These are phyloP conservation scores for Siphonodentalium dalli DNA, from an alignment of 2,888 invertebrate species.

Conservation along the genomic window DNA sequence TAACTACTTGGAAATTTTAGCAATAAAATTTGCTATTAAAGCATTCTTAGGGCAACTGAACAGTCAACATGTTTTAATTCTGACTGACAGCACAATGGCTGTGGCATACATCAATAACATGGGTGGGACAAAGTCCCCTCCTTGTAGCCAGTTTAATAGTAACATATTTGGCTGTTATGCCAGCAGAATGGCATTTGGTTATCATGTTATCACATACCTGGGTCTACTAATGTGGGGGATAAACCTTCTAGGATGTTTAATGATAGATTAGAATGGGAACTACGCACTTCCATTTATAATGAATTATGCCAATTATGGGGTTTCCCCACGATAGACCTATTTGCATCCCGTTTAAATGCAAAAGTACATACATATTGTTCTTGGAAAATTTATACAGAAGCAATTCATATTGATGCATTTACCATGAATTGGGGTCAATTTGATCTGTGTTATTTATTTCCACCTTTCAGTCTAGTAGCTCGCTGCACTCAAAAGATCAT, in stretches of 20 bases:
- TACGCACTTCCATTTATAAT: constrained; percentile 2
- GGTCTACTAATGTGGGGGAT: constrained; percentile 9
- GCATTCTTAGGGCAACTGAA: not conserved
- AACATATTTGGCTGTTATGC: constrained; percentile 15
- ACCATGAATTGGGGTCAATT: constrained; percentile 5
- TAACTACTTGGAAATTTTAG: constrained; percentile 13
- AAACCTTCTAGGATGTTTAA: constrained; percentile 12
- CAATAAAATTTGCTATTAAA: not conserved
- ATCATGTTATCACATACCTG: constrained; percentile 12
- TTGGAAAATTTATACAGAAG: constrained; percentile 17
- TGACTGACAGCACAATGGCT: constrained; percentile 12
- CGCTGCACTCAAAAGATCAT: constrained; percentile 12
- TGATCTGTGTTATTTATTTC: constrained; percentile 11
- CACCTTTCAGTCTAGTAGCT: constrained; percentile 24
- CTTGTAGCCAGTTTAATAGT: constrained; percentile 7
- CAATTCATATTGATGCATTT: constrained; percentile 20
- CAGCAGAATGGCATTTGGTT: constrained; percentile 13
- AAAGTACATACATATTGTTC: constrained; percentile 15
- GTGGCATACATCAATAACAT: constrained; percentile 18
- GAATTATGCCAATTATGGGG: constrained; percentile 6
- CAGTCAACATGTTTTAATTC: constrained; percentile 7
- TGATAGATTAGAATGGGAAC: constrained; percentile 18
- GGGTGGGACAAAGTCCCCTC: constrained; percentile 9
- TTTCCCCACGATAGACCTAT: constrained; percentile 18
- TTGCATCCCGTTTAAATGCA: constrained; percentile 18